Conservation (phyloP, 2,113 vertebrate genomes). For the Castor canadensis region DNA sequence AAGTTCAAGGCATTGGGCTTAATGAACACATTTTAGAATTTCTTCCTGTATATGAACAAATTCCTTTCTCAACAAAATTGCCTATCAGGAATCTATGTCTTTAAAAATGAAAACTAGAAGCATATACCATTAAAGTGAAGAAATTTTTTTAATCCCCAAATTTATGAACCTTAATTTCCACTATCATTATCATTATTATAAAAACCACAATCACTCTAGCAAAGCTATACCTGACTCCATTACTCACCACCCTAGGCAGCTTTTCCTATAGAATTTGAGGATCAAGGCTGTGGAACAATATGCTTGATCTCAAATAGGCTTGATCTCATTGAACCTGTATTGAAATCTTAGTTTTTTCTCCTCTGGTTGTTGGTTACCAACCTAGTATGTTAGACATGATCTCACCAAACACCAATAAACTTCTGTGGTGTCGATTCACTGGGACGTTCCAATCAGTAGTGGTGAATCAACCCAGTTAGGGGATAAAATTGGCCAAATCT, state of each 20-base stretch:
- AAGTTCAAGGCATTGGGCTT: conserved; percentile 77
- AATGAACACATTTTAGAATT: conserved; percentile 78
- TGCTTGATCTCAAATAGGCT: no score
- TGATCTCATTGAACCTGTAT: not conserved
- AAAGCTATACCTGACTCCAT: conserved; percentile 71
- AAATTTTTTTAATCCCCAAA: conserved; percentile 36
- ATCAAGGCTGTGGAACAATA: not conserved
- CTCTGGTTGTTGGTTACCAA: not conserved
- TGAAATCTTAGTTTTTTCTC: not conserved
- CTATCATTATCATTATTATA: conserved; percentile 69
- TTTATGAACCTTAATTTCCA: conserved; percentile 60
- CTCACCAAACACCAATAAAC: not conserved
- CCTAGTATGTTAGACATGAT: no score
- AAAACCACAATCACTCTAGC: conserved; percentile 71
- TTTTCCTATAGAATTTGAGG: not conserved
- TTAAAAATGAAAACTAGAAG: conserved; percentile 71
- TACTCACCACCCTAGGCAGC: conserved; percentile 55
- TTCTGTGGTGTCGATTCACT: not conserved
- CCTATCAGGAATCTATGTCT: conserved; percentile 62
- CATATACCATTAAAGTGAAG: not conserved
- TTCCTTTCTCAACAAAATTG: conserved; percentile 73
- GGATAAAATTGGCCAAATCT: not conserved
- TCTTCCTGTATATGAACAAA: conserved; percentile 67
- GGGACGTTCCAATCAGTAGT: not conserved
- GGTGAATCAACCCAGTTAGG: not conserved